A percentile compares a stretch with the other conserved stretches of the same genome.
These are phyloP conservation scores for Lepidonotus clava DNA, from an alignment of 2,888 invertebrate species.

Conservation along the genomic window DNA sequence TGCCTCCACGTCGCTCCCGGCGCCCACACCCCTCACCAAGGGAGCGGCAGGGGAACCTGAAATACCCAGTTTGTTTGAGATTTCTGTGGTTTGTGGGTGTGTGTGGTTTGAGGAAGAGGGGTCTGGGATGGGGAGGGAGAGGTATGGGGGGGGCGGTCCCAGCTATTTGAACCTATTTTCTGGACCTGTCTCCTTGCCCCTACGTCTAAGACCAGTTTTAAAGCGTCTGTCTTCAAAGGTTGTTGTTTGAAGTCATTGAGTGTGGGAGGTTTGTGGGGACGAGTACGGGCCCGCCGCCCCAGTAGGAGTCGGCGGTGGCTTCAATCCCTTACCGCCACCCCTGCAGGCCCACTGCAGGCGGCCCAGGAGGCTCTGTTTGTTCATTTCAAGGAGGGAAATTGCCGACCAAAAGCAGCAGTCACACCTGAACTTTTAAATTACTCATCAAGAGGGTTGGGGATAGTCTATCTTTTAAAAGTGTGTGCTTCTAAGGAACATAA, in stretches of 20 bases:
- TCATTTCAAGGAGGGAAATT: slow-evolving; percentile 49
- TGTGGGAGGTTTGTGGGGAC: background rate
- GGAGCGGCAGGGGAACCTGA: too few relatives aligned
- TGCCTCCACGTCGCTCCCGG: too few relatives aligned
- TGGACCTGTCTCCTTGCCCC: too few relatives aligned
- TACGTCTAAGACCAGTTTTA: too few relatives aligned
- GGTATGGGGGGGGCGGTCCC: background rate
- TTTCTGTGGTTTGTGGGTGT: background rate
- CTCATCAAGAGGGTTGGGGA: too few relatives aligned
- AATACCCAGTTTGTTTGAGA: slow-evolving; percentile 28
- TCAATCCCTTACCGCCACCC: background rate
- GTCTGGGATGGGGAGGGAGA: background rate
- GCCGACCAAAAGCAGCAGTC: background rate
- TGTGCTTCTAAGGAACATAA: too few relatives aligned
- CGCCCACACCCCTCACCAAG: too few relatives aligned
- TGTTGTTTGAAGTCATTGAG: slow-evolving; percentile 33
- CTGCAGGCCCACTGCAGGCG: background rate
- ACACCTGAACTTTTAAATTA: slow-evolving; percentile 33
- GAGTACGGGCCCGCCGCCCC: background rate
- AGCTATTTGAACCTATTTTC: background rate
- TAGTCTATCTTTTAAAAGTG: too few relatives aligned
- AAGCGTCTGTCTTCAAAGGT: background rate
- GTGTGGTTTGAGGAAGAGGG: background rate
- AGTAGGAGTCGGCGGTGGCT: background rate
- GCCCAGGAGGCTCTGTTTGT: background rate